Evolutionary conservation across 2,888 invertebrate species (phyloP).

Genomic region (Tenthredo livida): DNA sequence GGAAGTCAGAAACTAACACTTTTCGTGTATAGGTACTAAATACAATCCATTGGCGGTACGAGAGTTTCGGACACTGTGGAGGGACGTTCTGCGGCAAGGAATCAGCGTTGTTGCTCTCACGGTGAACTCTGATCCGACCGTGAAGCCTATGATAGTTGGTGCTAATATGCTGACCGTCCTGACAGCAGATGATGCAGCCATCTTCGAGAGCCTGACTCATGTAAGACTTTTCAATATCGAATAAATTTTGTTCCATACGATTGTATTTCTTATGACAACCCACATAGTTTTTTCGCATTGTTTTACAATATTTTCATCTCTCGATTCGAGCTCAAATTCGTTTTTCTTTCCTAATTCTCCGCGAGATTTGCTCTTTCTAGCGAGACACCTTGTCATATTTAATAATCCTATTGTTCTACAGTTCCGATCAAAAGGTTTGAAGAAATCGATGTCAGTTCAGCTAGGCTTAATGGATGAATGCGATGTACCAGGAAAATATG

Average conservation of each 20-base stretch:
- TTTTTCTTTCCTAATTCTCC: not conserved
- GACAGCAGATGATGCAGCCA: conserved; percentile 56
- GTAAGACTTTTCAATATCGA: not conserved
- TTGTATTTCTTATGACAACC: not conserved
- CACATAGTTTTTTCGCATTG: not conserved
- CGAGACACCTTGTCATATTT: not conserved
- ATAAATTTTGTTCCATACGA: not conserved
- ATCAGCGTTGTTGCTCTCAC: conserved; percentile 73
- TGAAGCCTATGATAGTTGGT: conserved; percentile 73
- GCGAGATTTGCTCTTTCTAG: no score
- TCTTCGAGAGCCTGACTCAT: not conserved
- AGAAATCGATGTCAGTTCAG: conserved; percentile 56
- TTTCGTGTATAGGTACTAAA: conserved; percentile 64
- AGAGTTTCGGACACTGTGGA: conserved; percentile 69
- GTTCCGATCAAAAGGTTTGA: conserved; percentile 53
- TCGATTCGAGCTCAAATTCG: not conserved
- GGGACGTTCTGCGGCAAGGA: conserved; percentile 66
- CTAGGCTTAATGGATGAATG: conserved; percentile 57
- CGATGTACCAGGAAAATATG: conserved; percentile 64
- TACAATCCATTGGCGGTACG: conserved; percentile 64
- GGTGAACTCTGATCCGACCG: conserved; percentile 66
- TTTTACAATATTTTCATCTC: not conserved
- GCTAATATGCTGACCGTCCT: conserved; percentile 68
- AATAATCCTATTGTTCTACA: not conserved
- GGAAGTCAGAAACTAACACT: not conserved